A percentile compares a stretch with the other conserved stretches of the same genome.
These are phyloP conservation scores for Polypterus senegalus DNA, from an alignment of 2,113 vertebrate species.

Conservation along the genomic window DNA sequence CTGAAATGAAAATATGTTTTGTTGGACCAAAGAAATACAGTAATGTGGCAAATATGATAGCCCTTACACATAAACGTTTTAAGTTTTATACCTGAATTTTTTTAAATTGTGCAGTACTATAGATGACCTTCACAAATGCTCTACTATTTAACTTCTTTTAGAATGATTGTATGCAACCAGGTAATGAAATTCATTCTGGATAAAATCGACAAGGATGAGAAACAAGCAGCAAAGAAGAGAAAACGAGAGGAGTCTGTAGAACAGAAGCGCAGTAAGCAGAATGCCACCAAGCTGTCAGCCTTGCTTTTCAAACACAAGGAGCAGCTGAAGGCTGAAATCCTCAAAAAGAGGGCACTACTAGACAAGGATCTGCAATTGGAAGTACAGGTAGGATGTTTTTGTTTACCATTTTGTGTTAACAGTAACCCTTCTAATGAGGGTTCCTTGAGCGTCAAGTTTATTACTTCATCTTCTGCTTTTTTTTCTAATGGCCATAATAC, in stretches of 20 bases:
- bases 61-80: neutral
- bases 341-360: conserved; percentile 89
- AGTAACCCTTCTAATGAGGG: too few relatives aligned
- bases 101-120: too few relatives aligned
- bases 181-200: conserved; percentile 97
- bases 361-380: conserved; percentile 95
- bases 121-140: too few relatives aligned
- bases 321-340: conserved; percentile 87
- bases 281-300: conserved; percentile 82
- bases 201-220: conserved; percentile 97
- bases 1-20: too few relatives aligned
- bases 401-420: too few relatives aligned
- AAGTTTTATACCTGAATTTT: too few relatives aligned
- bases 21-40: neutral
- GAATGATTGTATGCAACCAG: conserved; percentile 98
- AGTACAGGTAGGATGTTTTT: conserved; percentile 67
- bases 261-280: conserved; percentile 91
- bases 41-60: neutral
- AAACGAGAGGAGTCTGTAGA: conserved; percentile 93
- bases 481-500: too few relatives aligned
- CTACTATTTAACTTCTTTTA: conserved; percentile 23
- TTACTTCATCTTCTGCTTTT: too few relatives aligned
- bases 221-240: conserved; percentile 87
- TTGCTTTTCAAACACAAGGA: conserved; percentile 96
- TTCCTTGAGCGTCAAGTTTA: too few relatives aligned